Percentiles rank a stretch among this genome's conserved stretches.
These are phyloP conservation scores for Engystomops pustulosus DNA, from an alignment of 2,113 vertebrate species.

Conservation along the genomic window DNA sequence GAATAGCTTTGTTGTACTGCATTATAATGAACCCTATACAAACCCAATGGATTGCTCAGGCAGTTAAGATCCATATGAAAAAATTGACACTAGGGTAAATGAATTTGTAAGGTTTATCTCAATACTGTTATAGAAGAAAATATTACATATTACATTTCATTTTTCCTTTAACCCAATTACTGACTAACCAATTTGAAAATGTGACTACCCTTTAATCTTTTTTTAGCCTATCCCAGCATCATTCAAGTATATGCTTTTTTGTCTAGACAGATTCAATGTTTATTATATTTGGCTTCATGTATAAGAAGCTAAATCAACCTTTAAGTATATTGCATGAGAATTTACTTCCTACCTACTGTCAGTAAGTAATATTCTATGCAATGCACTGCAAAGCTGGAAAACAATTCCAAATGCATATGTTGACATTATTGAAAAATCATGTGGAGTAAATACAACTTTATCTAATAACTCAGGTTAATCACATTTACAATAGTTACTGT, in stretches of 20 bases:
- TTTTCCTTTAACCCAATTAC: slow-evolving; percentile 33
- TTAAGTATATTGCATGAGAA: too few species aligned
- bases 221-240: neutral
- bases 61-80: slow-evolving; percentile 39
- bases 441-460: too few species aligned
- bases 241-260: neutral
- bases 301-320: too few species aligned
- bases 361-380: too few species aligned
- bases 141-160: slow-evolving; percentile 36
- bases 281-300: too few species aligned
- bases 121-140: slow-evolving; percentile 34
- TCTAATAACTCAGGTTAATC: too few species aligned
- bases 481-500: too few species aligned
- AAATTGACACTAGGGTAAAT: slow-evolving; percentile 35
- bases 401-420: too few species aligned
- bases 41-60: slow-evolving; percentile 46
- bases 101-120: slow-evolving; percentile 50
- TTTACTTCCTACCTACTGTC: too few species aligned
- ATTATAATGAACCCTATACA: slow-evolving; percentile 51
- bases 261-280: too few species aligned
- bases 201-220: neutral
- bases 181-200: slow-evolving; percentile 7
- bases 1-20: slow-evolving; percentile 50
- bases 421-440: too few species aligned
- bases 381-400: too few species aligned